A percentile compares a stretch with the other conserved stretches of the same genome.
Evolutionary conservation across 1,140 invertebrate genomes (phyloP).

Genomic region (Nasonia longicornis): DNA sequence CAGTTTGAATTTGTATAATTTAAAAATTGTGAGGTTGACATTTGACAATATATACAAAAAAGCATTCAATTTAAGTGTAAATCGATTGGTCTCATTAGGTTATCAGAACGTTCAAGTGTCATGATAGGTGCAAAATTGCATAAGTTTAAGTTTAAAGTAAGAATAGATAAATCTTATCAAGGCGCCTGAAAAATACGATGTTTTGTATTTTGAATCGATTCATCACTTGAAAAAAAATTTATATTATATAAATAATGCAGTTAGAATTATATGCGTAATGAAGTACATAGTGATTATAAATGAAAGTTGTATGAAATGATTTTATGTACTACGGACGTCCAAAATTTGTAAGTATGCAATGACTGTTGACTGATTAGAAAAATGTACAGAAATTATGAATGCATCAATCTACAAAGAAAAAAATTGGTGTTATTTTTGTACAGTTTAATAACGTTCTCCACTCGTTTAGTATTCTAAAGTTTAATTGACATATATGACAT

Average conservation of each 20-base stretch:
- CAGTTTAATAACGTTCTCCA: conserved; percentile 40
- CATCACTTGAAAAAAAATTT: conserved; percentile 13
- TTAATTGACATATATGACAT: conserved; percentile 10
- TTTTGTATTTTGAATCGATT: conserved; percentile 6
- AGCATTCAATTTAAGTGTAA: conserved; percentile 39
- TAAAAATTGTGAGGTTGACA: conserved; percentile 18
- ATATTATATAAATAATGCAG: neutral
- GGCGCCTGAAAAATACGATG: neutral
- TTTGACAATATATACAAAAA: conserved; percentile 41
- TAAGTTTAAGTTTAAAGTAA: conserved; percentile 12
- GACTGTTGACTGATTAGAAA: conserved; percentile 50
- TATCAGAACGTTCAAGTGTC: conserved; percentile 26
- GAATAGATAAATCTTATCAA: neutral
- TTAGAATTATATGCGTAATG: neutral
- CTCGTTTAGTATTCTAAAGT: conserved; percentile 32
- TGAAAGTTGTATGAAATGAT: conserved; percentile 34
- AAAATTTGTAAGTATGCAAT: conserved; percentile 34
- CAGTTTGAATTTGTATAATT: conserved; percentile 29
- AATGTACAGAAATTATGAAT: conserved; percentile 41
- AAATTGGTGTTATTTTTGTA: conserved; percentile 54
- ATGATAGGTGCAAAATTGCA: conserved; percentile 31
- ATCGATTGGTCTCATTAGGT: conserved; percentile 49
- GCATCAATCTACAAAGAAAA: conserved; percentile 44
- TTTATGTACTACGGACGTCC: conserved; percentile 33
- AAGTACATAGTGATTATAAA: conserved; percentile 17